Percentiles rank a stretch among this genome's conserved stretches.
These are phyloP conservation scores for Eristalis arbustorum DNA, from an alignment of 2,888 invertebrate genomes.

Conservation along the genomic window DNA sequence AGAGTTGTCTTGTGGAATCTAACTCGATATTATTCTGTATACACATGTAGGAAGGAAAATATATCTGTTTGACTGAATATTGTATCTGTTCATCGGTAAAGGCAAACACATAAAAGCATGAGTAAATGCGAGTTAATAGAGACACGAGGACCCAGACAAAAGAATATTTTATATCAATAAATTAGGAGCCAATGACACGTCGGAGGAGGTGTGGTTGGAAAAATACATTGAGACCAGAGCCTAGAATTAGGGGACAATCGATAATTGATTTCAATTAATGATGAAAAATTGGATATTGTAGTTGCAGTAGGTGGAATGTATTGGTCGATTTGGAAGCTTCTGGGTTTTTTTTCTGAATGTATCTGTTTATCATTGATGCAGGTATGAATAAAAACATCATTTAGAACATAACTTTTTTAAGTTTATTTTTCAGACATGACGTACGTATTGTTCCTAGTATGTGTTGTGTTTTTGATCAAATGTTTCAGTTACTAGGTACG, in stretches of 20 bases:
- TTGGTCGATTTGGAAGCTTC: background rate
- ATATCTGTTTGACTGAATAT: constrained; percentile 18
- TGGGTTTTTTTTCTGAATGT: constrained; percentile 18
- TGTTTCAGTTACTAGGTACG: too few relatives aligned
- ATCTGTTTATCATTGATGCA: constrained; percentile 4
- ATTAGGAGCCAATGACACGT: constrained; percentile 61
- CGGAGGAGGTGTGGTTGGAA: constrained; percentile 35
- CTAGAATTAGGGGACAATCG: constrained; percentile 56
- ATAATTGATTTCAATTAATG: constrained; percentile 66
- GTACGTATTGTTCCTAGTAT: too few relatives aligned
- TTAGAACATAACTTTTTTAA: too few relatives aligned
- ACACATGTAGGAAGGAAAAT: background rate
- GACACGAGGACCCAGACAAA: constrained; percentile 58
- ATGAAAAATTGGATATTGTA: constrained; percentile 37
- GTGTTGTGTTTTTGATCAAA: too few relatives aligned
- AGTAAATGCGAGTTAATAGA: constrained; percentile 59
- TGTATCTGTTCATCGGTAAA: background rate
- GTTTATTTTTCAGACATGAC: too few relatives aligned
- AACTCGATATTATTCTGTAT: constrained; percentile 31
- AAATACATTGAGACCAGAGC: constrained; percentile 34
- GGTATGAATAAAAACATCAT: too few relatives aligned
- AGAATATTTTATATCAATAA: constrained; percentile 66
- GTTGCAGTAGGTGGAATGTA: background rate
- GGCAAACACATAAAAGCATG: constrained; percentile 12
- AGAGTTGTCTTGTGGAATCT: constrained; percentile 63